These are phyloP conservation scores for Notechis scutatus DNA, from an alignment of 2,113 vertebrate genomes.

Conservation along the genomic window DNA sequence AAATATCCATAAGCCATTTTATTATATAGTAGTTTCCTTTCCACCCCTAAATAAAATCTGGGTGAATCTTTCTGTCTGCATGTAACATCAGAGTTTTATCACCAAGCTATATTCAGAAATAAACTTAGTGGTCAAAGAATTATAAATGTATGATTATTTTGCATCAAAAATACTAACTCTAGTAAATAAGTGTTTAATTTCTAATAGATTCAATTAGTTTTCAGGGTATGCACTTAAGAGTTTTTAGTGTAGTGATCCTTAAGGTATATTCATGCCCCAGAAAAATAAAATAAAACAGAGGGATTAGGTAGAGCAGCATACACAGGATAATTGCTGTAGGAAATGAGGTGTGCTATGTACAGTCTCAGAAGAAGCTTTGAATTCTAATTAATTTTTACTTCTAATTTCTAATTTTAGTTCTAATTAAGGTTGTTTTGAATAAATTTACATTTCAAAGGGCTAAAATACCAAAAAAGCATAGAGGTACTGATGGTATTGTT, in stretches of 20 bases:
- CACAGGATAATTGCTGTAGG: neutral
- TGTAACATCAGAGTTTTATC: neutral
- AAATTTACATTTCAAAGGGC: constrained; percentile 1
- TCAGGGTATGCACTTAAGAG: neutral
- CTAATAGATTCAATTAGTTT: neutral
- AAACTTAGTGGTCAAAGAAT: neutral
- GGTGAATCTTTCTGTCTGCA: neutral
- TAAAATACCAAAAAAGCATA: neutral
- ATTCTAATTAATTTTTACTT: neutral
- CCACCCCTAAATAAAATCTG: neutral
- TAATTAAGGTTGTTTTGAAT: constrained; percentile 4
- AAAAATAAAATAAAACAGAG: neutral
- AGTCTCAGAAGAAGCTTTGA: neutral
- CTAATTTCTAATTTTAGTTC: accelerated
- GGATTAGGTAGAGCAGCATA: neutral
- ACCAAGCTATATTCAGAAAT: neutral
- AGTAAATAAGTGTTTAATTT: neutral
- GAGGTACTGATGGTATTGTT: neutral
- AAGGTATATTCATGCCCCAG: neutral
- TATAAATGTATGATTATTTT: neutral
- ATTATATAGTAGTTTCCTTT: neutral
- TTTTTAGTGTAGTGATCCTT: neutral
- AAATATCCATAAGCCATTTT: neutral
- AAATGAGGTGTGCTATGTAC: constrained; percentile 12
- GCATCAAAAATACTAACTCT: neutral